Conservation (phyloP, 2,113 vertebrate genomes). For the human region GRCh38 chrY:26630001-26630500, state of each 20-base stretch:
- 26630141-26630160: not conserved
- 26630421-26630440: not conserved
- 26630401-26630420: not conserved
- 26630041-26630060: not conserved
- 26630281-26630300: not conserved
- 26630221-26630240: not conserved
- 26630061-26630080: not conserved
- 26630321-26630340: not conserved
- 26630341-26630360: not conserved
- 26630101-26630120: not conserved
- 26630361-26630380: not conserved
- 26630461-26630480: not conserved
- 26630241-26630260: not conserved
- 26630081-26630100: not conserved
- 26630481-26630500: rapidly evolving
- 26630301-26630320: not conserved
- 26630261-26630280: not conserved
- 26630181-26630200: not conserved
- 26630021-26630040: not conserved
- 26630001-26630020: not conserved
- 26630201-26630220: not conserved
- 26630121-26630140: not conserved
- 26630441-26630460: not conserved
- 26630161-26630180: not conserved
- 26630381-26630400: not conserved